A percentile compares a stretch with the other conserved stretches of the same genome.
Evolutionary conservation across 2,113 vertebrate species (phyloP).

Genomic region (Leptobrachium leishanense): DNA sequence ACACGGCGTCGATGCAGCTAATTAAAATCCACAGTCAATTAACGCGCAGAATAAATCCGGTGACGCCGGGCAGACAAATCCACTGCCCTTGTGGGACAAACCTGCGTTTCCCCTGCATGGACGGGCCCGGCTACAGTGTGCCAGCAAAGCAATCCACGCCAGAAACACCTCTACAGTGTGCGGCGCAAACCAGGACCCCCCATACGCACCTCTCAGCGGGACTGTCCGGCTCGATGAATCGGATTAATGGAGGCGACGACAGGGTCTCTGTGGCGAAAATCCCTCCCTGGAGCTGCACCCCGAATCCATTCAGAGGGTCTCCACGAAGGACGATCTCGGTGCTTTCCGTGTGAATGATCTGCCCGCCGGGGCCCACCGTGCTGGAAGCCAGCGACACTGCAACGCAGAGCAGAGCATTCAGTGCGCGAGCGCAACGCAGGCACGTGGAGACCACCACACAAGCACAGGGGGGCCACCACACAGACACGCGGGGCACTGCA

Average conservation of each 20-base stretch:
- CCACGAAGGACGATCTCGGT: constrained; percentile 89
- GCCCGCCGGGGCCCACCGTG: constrained; percentile 89
- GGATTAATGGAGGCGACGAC: constrained; percentile 86
- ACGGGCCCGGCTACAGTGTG: constrained; percentile 1
- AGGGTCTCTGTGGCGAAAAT: constrained; percentile 93
- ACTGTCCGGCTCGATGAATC: constrained; percentile 94
- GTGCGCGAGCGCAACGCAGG: too few relatives aligned
- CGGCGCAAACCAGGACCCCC: not conserved
- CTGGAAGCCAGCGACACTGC: constrained; percentile 92
- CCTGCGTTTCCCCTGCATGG: constrained; percentile 6
- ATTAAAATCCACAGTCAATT: constrained; percentile 49
- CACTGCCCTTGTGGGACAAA: constrained; percentile 32
- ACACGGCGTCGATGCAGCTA: constrained; percentile 30
- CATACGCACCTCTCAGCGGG: constrained; percentile 87
- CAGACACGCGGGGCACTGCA: too few relatives aligned
- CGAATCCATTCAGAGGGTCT: constrained; percentile 91
- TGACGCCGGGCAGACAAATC: constrained; percentile 16
- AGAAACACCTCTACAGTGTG: too few relatives aligned
- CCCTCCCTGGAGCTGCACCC: constrained; percentile 94
- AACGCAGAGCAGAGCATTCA: too few relatives aligned
- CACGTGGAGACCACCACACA: too few relatives aligned
- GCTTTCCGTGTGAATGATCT: constrained; percentile 91
- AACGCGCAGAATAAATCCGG: constrained; percentile 20
- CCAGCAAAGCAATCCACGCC: not conserved
- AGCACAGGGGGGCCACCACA: too few relatives aligned